Base-by-base conservation (phyloP, 2,797 vertebrate species). In the Pangasius krempfi region DNA sequence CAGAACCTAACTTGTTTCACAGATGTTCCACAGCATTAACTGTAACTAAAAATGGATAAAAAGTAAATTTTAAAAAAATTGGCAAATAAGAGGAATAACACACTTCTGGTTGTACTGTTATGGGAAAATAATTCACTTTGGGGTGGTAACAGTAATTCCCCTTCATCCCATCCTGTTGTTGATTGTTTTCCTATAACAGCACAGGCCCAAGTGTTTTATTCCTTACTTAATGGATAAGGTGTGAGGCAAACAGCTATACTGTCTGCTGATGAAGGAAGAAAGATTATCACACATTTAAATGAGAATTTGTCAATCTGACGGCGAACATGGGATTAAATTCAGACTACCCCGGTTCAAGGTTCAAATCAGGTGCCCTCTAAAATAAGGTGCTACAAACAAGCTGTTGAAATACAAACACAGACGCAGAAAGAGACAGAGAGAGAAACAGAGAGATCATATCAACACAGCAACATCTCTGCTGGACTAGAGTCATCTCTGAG, bases 401-500 rank as follows among this genome's bases (percentile, higher is more conserved):
- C 47, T 30, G 47, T 0, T 80, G 40, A 58, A 58, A 80, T 78
- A 10, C 27, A 33, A 30, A 56, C 50, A 56, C 76, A 62, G 27
- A 40, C 22, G 7, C 5, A n/a, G 37, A 75, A 75, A 8, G 60
- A 68, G 60, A 66, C 30, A 18, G 54, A 60, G 25, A 62, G 85
- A 62, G 30, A 80, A 33, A 86, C 0, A 64, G 44, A 66, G 60
- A 80, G 47, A 68, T 60, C 40, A 27, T 78, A 89, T 89, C 86
- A 72, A 70, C 9, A 54, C 7, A 84, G 27, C 44, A 52, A n/a
- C n/a, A 58, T 72, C 25, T 84, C 83, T 86, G 52, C 82, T 70
- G 60, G 89, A 88, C 72, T 66, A 40, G 54, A 84, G 70, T 80
- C 25, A 83, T 84, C 85, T 87, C 82, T 33, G 40, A 72, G 90